Evolutionary conservation across 2,888 invertebrate species (phyloP), one percentile per base, ranked within the genome.

Genomic region (Rhyacophila evoluta): DNA sequence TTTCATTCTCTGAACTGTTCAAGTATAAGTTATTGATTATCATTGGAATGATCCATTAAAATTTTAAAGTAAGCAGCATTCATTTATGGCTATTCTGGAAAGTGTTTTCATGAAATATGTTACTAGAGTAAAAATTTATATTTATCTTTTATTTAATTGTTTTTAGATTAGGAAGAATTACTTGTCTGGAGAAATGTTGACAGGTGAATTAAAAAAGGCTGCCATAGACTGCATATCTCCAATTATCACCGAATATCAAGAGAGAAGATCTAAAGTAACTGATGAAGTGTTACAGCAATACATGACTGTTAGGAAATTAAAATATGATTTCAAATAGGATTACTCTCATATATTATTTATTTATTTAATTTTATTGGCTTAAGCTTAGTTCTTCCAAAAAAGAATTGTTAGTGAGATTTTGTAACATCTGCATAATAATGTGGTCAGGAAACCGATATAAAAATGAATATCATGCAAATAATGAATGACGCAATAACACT

Each of bases 141-240:
- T n/a, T n/a, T n/a, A n/a, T n/a, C n/a, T n/a, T n/a, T n/a, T 12
- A 2, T 2, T 1, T 55, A 19, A 71, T 38, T 73, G 0, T 75
- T 72, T 73, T 80, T 84, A 87, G 84, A 87, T 92, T 41, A 88
- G 89, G 80, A 88, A 95, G 91, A 92, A 93, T 80, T 98, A 98
- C 85, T 92, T 95, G 71, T 94, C 93, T 83, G 99, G 99, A 1
- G 93, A 93, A 84, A 88, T 99, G 88, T 87, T 99, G 37, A 98
- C 98, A 0, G 99, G 99, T 0, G 96, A 98, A 86, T 89, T 99
- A 78, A 99, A 99, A 87, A 96, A 96, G 85, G 90, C 96, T 83
- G 92, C 98, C 3, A 96, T 98, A 83, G 94, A 95, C 0, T 86
- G 86, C 0, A 88, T 90, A 75, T 85, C 88, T 37, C 94, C 95